These are phyloP conservation scores for Lonchura striata DNA, from an alignment of 2,113 vertebrate genomes.

Conservation along the genomic window DNA sequence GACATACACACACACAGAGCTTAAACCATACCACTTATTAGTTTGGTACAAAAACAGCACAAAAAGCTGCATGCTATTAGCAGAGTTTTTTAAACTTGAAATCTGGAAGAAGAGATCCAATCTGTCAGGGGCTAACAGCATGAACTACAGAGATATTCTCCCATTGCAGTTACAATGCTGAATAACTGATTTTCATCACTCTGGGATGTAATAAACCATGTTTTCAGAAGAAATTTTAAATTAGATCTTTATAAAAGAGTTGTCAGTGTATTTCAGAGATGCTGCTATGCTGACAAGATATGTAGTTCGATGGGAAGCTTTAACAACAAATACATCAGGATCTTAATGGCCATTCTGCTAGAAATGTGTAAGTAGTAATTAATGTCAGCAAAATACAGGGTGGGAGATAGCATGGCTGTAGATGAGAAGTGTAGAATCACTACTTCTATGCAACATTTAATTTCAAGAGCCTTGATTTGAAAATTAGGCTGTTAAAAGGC, in stretches of 20 bases:
- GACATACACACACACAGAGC: not conserved
- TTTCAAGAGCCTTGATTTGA: not conserved
- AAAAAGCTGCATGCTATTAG: not conserved
- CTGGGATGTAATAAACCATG: not conserved
- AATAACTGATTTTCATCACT: not conserved
- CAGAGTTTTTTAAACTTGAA: not conserved
- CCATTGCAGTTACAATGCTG: not conserved
- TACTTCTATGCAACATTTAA: not conserved
- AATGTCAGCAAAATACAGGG: not conserved
- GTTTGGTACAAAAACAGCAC: not conserved
- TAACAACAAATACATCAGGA: not conserved
- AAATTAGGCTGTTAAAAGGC: not conserved
- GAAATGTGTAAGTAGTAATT: not conserved
- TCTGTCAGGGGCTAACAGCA: not conserved
- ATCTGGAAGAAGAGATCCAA: not conserved
- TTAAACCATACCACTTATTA: not conserved
- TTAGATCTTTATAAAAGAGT: not conserved
- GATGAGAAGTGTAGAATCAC: not conserved
- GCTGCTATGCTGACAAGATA: not conserved
- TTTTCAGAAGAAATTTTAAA: not conserved
- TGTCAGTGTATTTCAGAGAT: not conserved
- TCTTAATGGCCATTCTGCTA: not conserved
- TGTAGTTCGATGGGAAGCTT: not conserved
- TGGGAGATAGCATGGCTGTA: not conserved
- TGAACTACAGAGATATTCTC: fast-evolving